A percentile compares a stretch with the other conserved stretches of the same genome.
Evolutionary conservation across 2,888 invertebrate genomes (phyloP).

Genomic region (Theretra japonica): DNA sequence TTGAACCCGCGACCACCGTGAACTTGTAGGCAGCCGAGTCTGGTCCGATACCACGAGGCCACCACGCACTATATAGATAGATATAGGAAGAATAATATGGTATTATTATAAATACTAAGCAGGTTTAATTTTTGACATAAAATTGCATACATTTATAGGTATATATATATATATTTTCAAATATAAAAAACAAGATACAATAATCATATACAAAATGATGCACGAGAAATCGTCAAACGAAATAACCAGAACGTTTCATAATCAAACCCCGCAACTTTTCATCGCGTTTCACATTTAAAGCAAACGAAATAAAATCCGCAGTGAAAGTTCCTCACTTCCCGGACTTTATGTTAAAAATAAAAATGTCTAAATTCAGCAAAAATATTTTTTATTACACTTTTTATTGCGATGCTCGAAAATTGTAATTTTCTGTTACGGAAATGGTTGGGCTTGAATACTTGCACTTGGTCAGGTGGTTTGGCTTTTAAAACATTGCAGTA

Average conservation of each 20-base stretch:
- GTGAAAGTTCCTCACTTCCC: slow-evolving; percentile 11
- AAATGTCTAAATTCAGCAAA: not conserved
- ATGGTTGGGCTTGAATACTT: too few relatives aligned
- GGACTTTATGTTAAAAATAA: slow-evolving; percentile 7
- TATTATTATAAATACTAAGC: too few relatives aligned
- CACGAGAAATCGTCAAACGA: not conserved
- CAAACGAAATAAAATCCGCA: slow-evolving; percentile 15
- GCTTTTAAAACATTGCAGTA: not conserved
- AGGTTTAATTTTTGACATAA: too few relatives aligned
- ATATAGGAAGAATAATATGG: too few relatives aligned
- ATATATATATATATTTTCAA: too few relatives aligned
- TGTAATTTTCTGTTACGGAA: not conserved
- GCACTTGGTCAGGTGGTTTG: not conserved
- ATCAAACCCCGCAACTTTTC: not conserved
- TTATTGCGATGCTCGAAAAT: not conserved
- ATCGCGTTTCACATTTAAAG: not conserved
- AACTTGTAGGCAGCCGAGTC: too few relatives aligned
- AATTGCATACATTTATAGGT: too few relatives aligned
- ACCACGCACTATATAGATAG: too few relatives aligned
- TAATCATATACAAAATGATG: not conserved
- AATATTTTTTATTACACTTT: not conserved
- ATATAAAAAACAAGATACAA: too few relatives aligned
- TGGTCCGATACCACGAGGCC: too few relatives aligned
- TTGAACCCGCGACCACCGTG: too few relatives aligned
- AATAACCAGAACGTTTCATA: slow-evolving; percentile 1